Percentiles rank a stretch among this genome's conserved stretches.
phyloP scores from a whole-genome alignment of 2,113 vertebrate genomes.

The Microcebus jonahi region DNA sequence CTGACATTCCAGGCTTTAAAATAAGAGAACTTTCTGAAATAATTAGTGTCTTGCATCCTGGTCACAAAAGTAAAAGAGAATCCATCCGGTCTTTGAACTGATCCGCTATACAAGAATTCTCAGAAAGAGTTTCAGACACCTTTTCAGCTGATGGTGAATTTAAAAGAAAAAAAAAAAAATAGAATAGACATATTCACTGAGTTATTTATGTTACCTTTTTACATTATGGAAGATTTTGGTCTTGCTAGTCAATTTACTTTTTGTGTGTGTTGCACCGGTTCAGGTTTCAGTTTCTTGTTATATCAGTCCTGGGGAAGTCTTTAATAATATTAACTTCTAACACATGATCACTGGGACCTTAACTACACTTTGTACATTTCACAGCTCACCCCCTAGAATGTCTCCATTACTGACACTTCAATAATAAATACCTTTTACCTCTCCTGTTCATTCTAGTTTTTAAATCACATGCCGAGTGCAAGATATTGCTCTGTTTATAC shows the following conservation, averaged over 20 bases:
- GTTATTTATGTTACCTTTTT: background rate
- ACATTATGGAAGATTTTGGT: background rate
- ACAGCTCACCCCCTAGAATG: background rate
- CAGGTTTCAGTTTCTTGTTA: background rate
- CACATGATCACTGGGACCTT: background rate
- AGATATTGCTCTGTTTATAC: background rate
- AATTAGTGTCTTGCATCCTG: background rate
- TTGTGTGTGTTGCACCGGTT: background rate
- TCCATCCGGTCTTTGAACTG: background rate
- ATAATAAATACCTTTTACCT: background rate
- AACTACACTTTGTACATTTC: background rate
- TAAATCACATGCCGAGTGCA: background rate
- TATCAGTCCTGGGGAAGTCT: background rate
- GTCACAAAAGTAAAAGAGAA: background rate
- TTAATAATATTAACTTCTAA: background rate
- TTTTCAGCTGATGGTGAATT: background rate
- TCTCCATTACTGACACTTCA: too few relatives aligned
- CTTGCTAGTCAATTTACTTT: background rate
- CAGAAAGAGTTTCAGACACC: background rate
- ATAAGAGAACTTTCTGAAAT: background rate
- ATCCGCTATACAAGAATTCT: background rate
- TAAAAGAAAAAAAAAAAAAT: background rate
- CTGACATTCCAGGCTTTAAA: background rate
- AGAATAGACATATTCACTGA: background rate
- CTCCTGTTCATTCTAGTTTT: background rate